Evolutionary conservation across 2,113 vertebrate genomes (phyloP).

Genomic region (Ptilonorhynchus violaceus): DNA sequence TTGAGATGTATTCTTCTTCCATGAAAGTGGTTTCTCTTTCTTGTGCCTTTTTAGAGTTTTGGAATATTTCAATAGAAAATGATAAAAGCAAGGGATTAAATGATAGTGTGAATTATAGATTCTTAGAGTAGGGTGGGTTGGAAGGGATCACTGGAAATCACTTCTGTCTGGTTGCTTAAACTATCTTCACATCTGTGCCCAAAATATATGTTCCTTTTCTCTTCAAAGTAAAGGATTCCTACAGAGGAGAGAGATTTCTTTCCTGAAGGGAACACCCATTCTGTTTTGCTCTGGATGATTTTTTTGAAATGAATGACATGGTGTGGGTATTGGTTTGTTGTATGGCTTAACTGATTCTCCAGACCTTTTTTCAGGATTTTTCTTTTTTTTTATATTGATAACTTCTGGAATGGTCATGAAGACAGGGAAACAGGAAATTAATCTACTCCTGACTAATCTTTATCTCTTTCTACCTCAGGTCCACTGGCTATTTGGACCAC

Average conservation of each 20-base stretch:
- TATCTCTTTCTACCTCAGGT: background rate
- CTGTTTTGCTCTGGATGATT: background rate
- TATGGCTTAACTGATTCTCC: background rate
- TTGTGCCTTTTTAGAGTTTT: background rate
- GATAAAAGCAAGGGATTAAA: background rate
- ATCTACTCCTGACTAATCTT: background rate
- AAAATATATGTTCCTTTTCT: background rate
- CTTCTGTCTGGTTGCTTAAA: background rate
- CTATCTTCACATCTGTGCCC: background rate
- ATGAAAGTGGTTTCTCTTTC: background rate
- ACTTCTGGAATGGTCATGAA: background rate
- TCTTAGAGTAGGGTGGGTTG: background rate
- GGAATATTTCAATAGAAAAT: background rate
- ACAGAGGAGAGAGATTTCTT: background rate
- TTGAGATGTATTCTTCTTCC: background rate
- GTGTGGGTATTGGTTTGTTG: background rate
- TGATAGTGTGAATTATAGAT: background rate
- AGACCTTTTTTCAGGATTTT: background rate
- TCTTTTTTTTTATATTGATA: background rate
- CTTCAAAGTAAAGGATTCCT: background rate
- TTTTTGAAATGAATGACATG: background rate
- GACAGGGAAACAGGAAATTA: background rate
- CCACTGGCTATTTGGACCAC: background rate
- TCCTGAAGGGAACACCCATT: background rate
- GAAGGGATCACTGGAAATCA: background rate